These are phyloP conservation scores for Notodonta ziczac DNA, from an alignment of 2,888 invertebrate species.

Conservation along the genomic window DNA sequence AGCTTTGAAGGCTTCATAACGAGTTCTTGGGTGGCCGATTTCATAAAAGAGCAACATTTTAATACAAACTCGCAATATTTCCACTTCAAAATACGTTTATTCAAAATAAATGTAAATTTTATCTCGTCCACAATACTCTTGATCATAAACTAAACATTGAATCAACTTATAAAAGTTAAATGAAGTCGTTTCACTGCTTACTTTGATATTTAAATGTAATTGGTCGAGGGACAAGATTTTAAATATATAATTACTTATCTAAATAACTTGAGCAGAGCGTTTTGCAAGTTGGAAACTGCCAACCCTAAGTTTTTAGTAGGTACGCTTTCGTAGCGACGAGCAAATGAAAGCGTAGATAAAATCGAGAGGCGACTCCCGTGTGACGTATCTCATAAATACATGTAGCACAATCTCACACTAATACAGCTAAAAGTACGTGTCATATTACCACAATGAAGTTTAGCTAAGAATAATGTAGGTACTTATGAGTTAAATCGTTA, in stretches of 20 bases:
- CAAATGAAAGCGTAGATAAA: constrained; percentile 53
- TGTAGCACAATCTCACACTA: constrained; percentile 14
- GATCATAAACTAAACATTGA: constrained; percentile 7
- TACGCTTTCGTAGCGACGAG: constrained; percentile 27
- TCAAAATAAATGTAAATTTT: constrained; percentile 1
- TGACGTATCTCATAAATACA: constrained; percentile 32
- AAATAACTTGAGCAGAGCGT: constrained; percentile 7
- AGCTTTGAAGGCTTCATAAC: background rate
- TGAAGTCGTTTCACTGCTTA: constrained; percentile 6
- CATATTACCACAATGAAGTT: background rate
- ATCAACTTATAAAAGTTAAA: constrained; percentile 6
- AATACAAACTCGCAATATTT: background rate
- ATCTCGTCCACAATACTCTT: constrained; percentile 4
- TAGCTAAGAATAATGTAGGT: background rate
- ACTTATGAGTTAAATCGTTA: background rate
- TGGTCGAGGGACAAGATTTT: constrained; percentile 7
- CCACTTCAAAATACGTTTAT: background rate
- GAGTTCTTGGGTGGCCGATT: background rate
- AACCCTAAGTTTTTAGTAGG: background rate
- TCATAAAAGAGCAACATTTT: background rate
- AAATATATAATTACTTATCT: constrained; percentile 8
- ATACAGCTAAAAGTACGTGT: background rate
- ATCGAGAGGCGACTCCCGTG: constrained; percentile 36
- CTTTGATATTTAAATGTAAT: constrained; percentile 9
- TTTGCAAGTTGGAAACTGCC: background rate